These are phyloP conservation scores for Colletes collaris DNA, from an alignment of 2,888 invertebrate genomes.

Conservation along the genomic window DNA sequence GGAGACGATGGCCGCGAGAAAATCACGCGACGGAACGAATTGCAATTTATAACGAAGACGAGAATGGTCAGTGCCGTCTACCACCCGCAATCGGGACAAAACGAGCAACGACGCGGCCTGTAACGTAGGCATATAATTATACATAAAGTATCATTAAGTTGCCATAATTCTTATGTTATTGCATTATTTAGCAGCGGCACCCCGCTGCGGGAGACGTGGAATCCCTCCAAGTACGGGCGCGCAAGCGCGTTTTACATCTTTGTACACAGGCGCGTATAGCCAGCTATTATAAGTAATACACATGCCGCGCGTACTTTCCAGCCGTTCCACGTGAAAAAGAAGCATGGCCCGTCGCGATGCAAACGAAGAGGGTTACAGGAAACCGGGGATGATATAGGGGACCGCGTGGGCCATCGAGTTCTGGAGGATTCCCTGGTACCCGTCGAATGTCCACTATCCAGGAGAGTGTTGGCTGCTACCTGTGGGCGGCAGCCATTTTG, in stretches of 20 bases:
- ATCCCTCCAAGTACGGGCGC: constrained; percentile 67
- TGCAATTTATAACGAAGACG: constrained; percentile 50
- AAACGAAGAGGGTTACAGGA: constrained; percentile 21
- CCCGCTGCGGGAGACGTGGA: constrained; percentile 77
- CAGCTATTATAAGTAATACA: constrained; percentile 63
- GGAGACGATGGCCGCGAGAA: constrained; percentile 14
- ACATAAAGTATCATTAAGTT: constrained; percentile 82
- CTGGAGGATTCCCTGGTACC: neutral
- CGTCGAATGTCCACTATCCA: neutral
- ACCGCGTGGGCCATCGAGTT: constrained; percentile 21
- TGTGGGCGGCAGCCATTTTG: neutral
- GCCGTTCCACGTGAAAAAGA: constrained; percentile 53
- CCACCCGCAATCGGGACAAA: constrained; percentile 57
- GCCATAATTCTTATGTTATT: constrained; percentile 82
- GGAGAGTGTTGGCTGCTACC: neutral
- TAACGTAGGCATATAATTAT: constrained; percentile 76
- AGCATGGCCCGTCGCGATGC: constrained; percentile 33
- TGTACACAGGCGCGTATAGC: constrained; percentile 48
- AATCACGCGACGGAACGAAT: constrained; percentile 50
- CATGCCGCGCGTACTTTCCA: constrained; percentile 55
- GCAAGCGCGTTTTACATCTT: constrained; percentile 62
- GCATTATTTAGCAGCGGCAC: constrained; percentile 80
- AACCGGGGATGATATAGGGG: constrained; percentile 39
- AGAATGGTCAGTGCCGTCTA: constrained; percentile 38
- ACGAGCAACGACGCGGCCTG: constrained; percentile 37